These are phyloP conservation scores for Calosoma granatense DNA, from an alignment of 1,140 invertebrate species.

Conservation along the genomic window DNA sequence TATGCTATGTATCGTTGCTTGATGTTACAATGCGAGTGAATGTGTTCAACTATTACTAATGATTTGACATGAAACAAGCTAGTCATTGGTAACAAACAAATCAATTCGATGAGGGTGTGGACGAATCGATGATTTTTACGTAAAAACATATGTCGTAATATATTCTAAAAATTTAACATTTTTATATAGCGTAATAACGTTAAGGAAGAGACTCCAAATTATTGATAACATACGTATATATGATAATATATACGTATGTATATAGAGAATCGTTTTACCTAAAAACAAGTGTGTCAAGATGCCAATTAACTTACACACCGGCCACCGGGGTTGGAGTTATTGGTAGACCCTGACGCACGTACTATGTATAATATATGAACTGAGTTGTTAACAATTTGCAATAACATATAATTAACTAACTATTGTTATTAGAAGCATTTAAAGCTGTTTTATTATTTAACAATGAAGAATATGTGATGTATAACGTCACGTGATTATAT, in stretches of 20 bases:
- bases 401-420: background rate
- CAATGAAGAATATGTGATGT: background rate
- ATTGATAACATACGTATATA: background rate
- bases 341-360: too few species aligned
- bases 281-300: background rate
- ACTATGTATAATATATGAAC: background rate
- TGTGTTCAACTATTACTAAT: background rate
- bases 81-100: background rate
- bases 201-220: conserved; percentile 3
- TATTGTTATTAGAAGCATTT: conserved; percentile 1
- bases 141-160: too few species aligned
- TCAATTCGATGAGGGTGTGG: background rate
- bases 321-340: too few species aligned
- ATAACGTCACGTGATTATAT: background rate
- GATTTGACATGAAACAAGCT: background rate
- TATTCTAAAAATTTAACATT: background rate
- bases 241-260: too few species aligned
- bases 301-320: background rate
- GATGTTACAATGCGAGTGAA: background rate
- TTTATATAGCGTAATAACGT: background rate
- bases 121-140: background rate
- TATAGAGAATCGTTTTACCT: background rate
- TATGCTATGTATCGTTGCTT: background rate
- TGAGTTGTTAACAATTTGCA: conserved; percentile 6
- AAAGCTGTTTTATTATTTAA: conserved; percentile 5